These are phyloP conservation scores for Holacanthus passer DNA, from an alignment of 2,113 vertebrate species.

Conservation along the genomic window DNA sequence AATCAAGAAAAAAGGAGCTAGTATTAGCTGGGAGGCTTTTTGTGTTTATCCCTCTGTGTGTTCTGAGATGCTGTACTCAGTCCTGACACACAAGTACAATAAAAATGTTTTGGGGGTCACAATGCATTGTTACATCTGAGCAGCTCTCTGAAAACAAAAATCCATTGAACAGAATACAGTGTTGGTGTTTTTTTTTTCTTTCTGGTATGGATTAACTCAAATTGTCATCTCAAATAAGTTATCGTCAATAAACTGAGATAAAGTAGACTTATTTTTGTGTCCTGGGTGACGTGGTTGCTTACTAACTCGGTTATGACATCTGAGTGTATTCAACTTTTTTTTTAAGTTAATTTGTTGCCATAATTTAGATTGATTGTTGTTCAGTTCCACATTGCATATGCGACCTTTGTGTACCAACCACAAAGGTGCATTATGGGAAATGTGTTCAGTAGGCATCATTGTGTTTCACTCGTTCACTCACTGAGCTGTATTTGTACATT, in stretches of 20 bases:
- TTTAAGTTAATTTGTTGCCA: conserved; percentile 8
- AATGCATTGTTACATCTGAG: conserved; percentile 61
- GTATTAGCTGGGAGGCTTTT: conserved; percentile 14
- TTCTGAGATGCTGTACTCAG: conserved; percentile 12
- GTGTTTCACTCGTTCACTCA: conserved; percentile 15
- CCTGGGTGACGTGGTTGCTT: conserved; percentile 41
- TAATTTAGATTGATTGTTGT: conserved; percentile 28
- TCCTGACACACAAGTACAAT: conserved; percentile 19
- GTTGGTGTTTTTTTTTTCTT: conserved; percentile 10
- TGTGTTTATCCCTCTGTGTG: conserved; percentile 20
- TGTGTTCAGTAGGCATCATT: conserved; percentile 16
- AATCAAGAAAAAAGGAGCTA: not conserved
- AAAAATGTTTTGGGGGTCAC: conserved; percentile 31
- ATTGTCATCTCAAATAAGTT: conserved; percentile 51
- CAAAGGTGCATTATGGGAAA: conserved; percentile 14
- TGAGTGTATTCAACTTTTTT: conserved; percentile 18
- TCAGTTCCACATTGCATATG: conserved; percentile 15
- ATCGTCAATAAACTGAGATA: conserved; percentile 54
- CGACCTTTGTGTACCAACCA: conserved; percentile 32
- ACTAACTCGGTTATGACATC: conserved; percentile 46
- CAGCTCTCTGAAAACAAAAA: conserved; percentile 20
- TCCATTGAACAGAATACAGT: not conserved
- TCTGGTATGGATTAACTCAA: conserved; percentile 29
- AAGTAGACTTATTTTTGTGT: conserved; percentile 39
- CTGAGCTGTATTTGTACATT: conserved; percentile 32